These are phyloP conservation scores for Drosophila pachea DNA, from an alignment of 1,140 invertebrate genomes.

Conservation along the genomic window DNA sequence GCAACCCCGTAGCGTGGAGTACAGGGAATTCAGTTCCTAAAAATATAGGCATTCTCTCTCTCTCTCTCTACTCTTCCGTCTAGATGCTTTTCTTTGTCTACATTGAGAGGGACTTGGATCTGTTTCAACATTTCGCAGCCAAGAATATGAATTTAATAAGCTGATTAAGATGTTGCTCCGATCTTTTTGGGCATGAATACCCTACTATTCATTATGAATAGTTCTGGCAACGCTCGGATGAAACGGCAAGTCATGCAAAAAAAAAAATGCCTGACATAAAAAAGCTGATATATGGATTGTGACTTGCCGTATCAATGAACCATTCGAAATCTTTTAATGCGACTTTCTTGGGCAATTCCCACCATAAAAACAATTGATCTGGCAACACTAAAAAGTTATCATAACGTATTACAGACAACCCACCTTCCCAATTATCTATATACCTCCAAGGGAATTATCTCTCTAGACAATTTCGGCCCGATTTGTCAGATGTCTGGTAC, in stretches of 20 bases:
- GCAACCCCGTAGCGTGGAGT: constrained; percentile 82
- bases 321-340: too few species aligned
- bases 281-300: too few species aligned
- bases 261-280: too few species aligned
- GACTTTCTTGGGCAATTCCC: too few species aligned
- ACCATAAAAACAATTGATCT: neutral
- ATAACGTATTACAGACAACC: neutral
- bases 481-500: neutral
- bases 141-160: too few species aligned
- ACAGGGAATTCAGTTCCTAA: constrained; percentile 46
- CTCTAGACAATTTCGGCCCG: neutral
- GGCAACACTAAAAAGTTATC: neutral
- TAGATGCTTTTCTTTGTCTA: constrained; percentile 84
- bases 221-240: too few species aligned
- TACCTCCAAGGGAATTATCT: neutral
- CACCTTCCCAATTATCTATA: too few species aligned
- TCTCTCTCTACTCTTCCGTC: constrained; percentile 87
- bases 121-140: constrained; percentile 62
- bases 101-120: constrained; percentile 72
- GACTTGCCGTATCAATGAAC: too few species aligned
- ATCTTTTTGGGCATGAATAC: too few species aligned
- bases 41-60: constrained; percentile 85
- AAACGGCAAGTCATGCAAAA: too few species aligned
- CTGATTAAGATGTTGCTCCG: too few species aligned
- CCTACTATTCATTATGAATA: too few species aligned